Base-by-base conservation (phyloP, 2,797 vertebrate genomes). In the Gymnodraco acuticeps region DNA sequence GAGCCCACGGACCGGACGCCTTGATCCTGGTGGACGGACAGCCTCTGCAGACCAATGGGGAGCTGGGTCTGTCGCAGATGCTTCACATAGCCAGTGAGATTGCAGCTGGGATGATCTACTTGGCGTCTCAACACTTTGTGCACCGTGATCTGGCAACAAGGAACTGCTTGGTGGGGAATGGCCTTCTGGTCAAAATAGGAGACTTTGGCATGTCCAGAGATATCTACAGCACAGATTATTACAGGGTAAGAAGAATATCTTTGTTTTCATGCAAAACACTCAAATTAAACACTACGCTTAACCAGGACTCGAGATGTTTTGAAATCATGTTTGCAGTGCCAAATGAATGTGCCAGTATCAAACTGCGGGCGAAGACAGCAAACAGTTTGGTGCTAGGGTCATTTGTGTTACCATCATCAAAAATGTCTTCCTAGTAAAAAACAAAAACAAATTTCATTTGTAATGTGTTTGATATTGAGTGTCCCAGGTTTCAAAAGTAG, bases 121-220 rank as follows among this genome's bases (percentile, higher is more conserved):
- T 99, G 79, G 97, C 96, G 4, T 99, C 98, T 46, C 98, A 99
- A 89, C 98, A 99, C 94, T 99, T 99, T 68, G 98, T 99, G 65
- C 98, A 99, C 83, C 96, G 98, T 70, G 98, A 99, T 89, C 95
- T 99, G 91, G 98, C 98, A 60, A 99, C 98, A 41, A 96, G 98
- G 83, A 99, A 99, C 94, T 99, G 98, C 89, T 94, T 99, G 88
- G 98, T 99, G 3, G 98, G 98, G 56, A 97, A 96, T 52, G 97
- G 97, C 77, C 95, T 99, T 38, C 95, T 98, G 88, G 98, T 99
- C 88, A 99, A 99, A 93, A 99, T 99, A 16, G 98, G 98, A 74
- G 98, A 99, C 91, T 99, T 99, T 64, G 98, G 98, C 81, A 99
- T 99, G 98, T 99, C 98, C 51, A 95, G 98, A 91, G 98, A 99